Base-by-base conservation (phyloP, 37 sponge, comb jelly and placozoan species). In the Petrosia ficiformis region DNA sequence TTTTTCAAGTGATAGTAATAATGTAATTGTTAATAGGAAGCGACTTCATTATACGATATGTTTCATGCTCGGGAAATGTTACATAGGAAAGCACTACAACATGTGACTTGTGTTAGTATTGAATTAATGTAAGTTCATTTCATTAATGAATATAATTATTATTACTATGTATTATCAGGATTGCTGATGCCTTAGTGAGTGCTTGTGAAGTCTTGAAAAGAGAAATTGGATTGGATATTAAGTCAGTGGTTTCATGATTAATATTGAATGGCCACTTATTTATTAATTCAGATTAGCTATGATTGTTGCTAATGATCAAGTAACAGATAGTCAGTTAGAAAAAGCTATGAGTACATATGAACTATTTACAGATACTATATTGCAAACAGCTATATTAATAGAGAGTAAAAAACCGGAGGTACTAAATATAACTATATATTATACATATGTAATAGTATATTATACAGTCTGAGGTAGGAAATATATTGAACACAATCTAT, bases 1-100 rank as follows among this genome's bases (percentile, higher is more conserved):
- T n/a, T n/a, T n/a, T n/a, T n/a, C n/a, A n/a, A 5, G 31, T 79
- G 11, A 38, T 19, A 32, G 11, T 38, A 22, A 22, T 26, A 70
- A 6, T 31, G 6, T 24, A 22, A 22, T 2, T 56, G 1, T 77
- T 32, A 39, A 26, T 72, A 96, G 96, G 98, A 97, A 54, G 94
- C 85, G 64, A 69, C 54, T 75, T 91, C 88, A 57, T 65, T 94
- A 34, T 94, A 91, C 70, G 96, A 97, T 78, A 94, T 97, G 98
- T 97, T 94, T 67, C 88, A 92, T 76, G 81, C 93, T 28, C 89
- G 98, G 3, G 77, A 66, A 68, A 68, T 71, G 0, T 76, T 97
- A 26, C 93, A 92, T 83, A 68, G 87, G 36, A 82, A 87, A 63
- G 98, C 95, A 11, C 94, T 91, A 76, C 93, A 94, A 42, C 98